These are phyloP conservation scores for Ceratosolen fusciceps DNA, from an alignment of 1,140 invertebrate species.

Conservation along the genomic window DNA sequence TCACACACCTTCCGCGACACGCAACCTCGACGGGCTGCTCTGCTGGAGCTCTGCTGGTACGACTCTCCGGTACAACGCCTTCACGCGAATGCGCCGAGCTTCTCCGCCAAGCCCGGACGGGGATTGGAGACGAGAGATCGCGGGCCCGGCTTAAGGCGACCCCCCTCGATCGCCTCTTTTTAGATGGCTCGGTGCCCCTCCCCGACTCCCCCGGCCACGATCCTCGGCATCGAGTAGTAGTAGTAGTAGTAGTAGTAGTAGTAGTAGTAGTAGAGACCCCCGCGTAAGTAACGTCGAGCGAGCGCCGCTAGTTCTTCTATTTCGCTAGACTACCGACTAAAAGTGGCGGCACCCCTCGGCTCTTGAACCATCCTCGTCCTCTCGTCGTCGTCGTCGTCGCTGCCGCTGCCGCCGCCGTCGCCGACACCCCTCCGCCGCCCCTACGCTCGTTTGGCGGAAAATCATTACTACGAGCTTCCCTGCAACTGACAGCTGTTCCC, in stretches of 20 bases:
- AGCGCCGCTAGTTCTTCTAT: too few relatives aligned
- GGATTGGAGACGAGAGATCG: conserved; percentile 1
- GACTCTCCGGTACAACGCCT: too few relatives aligned
- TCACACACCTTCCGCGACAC: too few relatives aligned
- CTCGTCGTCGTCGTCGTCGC: too few relatives aligned
- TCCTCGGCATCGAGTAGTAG: background rate
- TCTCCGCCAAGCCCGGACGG: too few relatives aligned
- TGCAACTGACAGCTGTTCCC: conserved; percentile 23
- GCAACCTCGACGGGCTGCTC: too few relatives aligned
- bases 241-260: too few relatives aligned
- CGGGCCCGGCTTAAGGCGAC: background rate
- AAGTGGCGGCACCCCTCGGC: too few relatives aligned
- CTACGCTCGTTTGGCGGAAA: conserved; percentile 4
- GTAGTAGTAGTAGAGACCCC: too few relatives aligned
- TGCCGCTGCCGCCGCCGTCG: background rate
- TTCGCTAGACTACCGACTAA: background rate
- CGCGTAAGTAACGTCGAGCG: too few relatives aligned
- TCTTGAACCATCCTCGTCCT: background rate
- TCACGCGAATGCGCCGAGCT: too few relatives aligned
- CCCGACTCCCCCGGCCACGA: background rate
- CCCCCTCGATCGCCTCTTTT: conserved; percentile 19
- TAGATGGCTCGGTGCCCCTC: background rate
- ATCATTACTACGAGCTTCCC: conserved; percentile 10
- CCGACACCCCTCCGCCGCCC: background rate
- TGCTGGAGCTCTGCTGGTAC: too few relatives aligned